phyloP scores from a whole-genome alignment of 2,113 vertebrate species.

The Oryctolagus cuniculus region DNA sequence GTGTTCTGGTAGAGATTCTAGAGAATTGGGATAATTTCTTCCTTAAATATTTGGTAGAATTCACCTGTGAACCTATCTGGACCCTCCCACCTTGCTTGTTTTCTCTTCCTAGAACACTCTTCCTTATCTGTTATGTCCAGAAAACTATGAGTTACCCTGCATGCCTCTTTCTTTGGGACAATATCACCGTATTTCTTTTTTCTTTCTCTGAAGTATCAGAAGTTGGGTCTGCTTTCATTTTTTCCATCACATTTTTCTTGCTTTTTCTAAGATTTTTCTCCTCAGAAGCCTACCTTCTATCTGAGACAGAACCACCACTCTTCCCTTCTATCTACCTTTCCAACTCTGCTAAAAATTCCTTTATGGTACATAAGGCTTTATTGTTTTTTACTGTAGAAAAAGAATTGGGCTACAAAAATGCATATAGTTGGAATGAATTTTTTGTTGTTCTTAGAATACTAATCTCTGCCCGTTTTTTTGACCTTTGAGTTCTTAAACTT shows the following conservation, averaged over 20 bases:
- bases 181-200: neutral
- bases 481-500: constrained; percentile 37
- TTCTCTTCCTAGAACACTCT: neutral
- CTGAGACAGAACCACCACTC: neutral
- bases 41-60: neutral
- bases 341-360: neutral
- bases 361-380: neutral
- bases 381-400: constrained; percentile 1
- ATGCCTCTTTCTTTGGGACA: neutral
- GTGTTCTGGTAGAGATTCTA: neutral
- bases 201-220: neutral
- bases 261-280: neutral
- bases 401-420: constrained; percentile 11
- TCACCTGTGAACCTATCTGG: neutral
- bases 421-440: neutral
- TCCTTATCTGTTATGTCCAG: neutral
- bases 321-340: neutral
- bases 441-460: neutral
- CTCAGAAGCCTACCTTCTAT: neutral
- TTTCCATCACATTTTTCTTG: neutral
- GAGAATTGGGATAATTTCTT: neutral
- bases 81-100: neutral
- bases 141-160: neutral
- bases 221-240: neutral
- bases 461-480: neutral